Conservation (phyloP, 2,113 vertebrate species). For the Leucopsar rothschildi region DNA sequence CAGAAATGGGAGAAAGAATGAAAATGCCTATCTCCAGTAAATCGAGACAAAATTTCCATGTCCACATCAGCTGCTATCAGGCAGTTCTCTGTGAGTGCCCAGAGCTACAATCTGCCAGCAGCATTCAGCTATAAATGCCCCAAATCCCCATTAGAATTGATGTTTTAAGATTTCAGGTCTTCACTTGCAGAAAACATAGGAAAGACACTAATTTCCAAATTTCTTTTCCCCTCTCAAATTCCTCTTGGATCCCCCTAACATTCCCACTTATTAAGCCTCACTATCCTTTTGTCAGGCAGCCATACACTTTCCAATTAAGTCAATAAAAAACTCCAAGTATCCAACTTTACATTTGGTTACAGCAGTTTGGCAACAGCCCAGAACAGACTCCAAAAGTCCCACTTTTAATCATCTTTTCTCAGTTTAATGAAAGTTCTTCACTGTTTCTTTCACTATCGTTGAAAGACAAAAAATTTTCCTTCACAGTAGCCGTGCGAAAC, state of each 20-base stretch:
- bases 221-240: background rate
- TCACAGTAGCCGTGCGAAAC: background rate
- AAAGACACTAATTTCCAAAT: background rate
- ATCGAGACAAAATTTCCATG: background rate
- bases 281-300: background rate
- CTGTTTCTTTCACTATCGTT: background rate
- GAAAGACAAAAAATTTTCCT: background rate
- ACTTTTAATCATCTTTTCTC: background rate
- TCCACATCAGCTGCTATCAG: background rate
- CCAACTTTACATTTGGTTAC: background rate
- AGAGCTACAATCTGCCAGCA: background rate
- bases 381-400: background rate
- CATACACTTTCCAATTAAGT: background rate
- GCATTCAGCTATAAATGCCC: background rate
- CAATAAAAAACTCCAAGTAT: background rate
- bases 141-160: background rate
- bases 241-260: background rate
- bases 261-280: background rate
- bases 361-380: background rate
- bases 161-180: background rate
- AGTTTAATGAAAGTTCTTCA: background rate
- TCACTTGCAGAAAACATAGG: background rate
- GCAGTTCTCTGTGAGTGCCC: background rate
- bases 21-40: background rate
- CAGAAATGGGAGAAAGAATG: background rate